Conservation (phyloP, 2,113 vertebrate genomes). For the Urocynchramus pylzowi region DNA sequence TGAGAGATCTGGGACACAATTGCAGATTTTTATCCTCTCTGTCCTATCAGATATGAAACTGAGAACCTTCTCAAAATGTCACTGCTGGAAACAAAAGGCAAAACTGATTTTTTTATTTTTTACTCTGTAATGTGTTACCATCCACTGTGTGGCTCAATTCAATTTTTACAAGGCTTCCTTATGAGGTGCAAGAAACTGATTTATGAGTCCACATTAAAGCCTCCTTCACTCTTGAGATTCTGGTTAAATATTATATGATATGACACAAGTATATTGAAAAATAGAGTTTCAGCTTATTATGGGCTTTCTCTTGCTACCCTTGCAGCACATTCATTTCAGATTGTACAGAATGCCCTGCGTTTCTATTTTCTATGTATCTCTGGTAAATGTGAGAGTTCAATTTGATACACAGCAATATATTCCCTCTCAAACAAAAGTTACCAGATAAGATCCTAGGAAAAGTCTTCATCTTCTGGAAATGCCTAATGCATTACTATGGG, state of each 20-base stretch:
- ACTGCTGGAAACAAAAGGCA: constrained; percentile 20
- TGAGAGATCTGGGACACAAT: not conserved
- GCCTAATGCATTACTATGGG: not conserved
- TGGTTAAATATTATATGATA: constrained; percentile 60
- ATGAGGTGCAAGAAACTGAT: constrained; percentile 33
- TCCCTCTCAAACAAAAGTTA: constrained; percentile 38
- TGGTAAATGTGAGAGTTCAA: constrained; percentile 18
- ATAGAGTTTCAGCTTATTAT: constrained; percentile 26
- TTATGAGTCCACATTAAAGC: constrained; percentile 42
- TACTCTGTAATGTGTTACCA: not conserved
- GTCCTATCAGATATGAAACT: not conserved
- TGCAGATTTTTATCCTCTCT: not conserved
- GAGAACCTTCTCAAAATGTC: constrained; percentile 12
- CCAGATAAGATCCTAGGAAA: not conserved
- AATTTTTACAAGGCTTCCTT: constrained; percentile 33
- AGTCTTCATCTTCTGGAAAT: constrained; percentile 14
- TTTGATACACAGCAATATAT: constrained; percentile 11
- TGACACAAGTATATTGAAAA: constrained; percentile 52
- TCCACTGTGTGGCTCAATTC: not conserved
- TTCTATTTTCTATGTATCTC: constrained; percentile 11
- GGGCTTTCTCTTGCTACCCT: not conserved
- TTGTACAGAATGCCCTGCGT: not conserved
- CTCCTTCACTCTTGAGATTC: constrained; percentile 31
- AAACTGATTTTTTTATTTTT: not conserved
- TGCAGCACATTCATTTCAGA: not conserved